A percentile compares a stretch with the other conserved stretches of the same genome.
These are phyloP conservation scores for Pyrgilauda ruficollis DNA, from an alignment of 2,113 vertebrate genomes.

Conservation along the genomic window DNA sequence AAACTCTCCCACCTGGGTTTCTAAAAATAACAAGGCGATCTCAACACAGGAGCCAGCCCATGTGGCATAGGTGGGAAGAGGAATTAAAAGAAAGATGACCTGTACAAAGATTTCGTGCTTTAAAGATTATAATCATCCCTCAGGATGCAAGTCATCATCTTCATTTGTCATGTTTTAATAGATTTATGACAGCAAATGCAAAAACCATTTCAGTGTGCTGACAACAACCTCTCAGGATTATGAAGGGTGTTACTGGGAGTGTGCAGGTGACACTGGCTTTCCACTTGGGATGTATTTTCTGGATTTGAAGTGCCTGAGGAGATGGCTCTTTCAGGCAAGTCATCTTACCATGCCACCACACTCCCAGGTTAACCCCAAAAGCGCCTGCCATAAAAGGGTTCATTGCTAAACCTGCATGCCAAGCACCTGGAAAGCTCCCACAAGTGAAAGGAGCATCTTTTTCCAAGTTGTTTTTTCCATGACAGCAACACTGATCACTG, in stretches of 20 bases:
- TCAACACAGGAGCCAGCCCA: background rate
- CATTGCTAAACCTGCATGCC: background rate
- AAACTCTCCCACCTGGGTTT: background rate
- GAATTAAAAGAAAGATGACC: background rate
- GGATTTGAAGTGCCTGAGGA: background rate
- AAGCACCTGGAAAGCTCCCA: background rate
- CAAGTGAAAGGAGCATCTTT: conserved; percentile 3
- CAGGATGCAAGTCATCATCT: background rate
- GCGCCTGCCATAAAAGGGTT: background rate
- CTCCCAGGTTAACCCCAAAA: background rate
- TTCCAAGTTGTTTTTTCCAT: background rate
- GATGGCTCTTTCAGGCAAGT: background rate
- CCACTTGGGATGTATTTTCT: background rate
- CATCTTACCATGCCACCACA: background rate
- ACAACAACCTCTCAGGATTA: background rate
- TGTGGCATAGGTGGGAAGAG: background rate
- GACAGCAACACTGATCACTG: background rate
- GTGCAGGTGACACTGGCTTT: background rate
- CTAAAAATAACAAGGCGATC: background rate
- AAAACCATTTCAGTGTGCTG: background rate
- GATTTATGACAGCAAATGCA: background rate
- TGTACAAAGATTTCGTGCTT: background rate
- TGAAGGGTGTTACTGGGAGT: background rate
- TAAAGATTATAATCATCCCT: background rate
- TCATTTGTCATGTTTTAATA: background rate